These are phyloP conservation scores for Lateolabrax maculatus DNA, from an alignment of 2,797 vertebrate species.

Conservation along the genomic window DNA sequence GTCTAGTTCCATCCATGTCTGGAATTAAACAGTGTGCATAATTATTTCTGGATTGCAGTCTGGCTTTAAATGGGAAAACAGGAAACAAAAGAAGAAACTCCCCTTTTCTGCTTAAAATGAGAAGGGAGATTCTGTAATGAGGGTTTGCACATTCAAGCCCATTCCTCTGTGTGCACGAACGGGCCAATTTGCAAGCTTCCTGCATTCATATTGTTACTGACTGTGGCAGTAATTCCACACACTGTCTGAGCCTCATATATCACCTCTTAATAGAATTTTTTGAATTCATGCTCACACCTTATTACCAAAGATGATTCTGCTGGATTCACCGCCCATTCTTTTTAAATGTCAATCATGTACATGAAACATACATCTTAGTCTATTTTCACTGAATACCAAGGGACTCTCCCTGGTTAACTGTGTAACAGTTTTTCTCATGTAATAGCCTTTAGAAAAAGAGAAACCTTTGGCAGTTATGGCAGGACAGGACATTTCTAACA, in stretches of 20 bases:
- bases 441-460: constrained; percentile 15
- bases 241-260: constrained; percentile 61
- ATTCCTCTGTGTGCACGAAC: constrained; percentile 64
- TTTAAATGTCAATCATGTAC: constrained; percentile 60
- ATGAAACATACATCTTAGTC: constrained; percentile 39
- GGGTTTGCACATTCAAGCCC: constrained; percentile 74
- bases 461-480: neutral
- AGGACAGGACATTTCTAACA: constrained; percentile 14
- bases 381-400: constrained; percentile 27
- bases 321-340: constrained; percentile 39
- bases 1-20: constrained; percentile 67
- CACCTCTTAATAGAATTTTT: constrained; percentile 72
- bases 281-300: constrained; percentile 75
- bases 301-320: constrained; percentile 57
- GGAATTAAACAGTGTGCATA: constrained; percentile 74
- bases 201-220: constrained; percentile 68
- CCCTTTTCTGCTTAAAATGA: constrained; percentile 58
- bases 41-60: constrained; percentile 62
- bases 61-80: constrained; percentile 29
- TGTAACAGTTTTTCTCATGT: constrained; percentile 5
- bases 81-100: constrained; percentile 2
- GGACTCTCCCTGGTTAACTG: constrained; percentile 16
- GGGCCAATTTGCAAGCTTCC: constrained; percentile 70
- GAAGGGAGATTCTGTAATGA: constrained; percentile 70
- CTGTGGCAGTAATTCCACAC: constrained; percentile 65